Evolutionary conservation across 1,140 invertebrate species (phyloP).

Genomic region (Hylaeus anthracinus): DNA sequence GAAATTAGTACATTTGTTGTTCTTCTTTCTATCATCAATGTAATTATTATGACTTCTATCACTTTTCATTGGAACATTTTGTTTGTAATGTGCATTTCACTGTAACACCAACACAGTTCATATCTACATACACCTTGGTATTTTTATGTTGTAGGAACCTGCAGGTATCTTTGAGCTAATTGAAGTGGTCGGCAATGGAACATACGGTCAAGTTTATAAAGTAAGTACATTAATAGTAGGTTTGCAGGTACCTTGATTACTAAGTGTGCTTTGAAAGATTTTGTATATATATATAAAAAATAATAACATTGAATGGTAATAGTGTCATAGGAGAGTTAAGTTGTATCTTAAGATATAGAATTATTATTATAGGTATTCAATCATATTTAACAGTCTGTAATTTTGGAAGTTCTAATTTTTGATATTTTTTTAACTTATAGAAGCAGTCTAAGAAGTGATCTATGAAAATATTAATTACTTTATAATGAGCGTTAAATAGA

Average conservation of each 20-base stretch:
- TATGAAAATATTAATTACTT: not conserved
- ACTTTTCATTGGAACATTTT: not conserved
- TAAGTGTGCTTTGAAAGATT: not conserved
- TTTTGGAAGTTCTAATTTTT: not conserved
- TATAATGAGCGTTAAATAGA: not conserved
- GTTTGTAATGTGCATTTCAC: not conserved
- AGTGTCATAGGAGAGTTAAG: no score
- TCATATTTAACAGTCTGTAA: not conserved
- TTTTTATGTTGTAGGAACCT: conserved; percentile 90
- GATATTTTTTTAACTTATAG: not conserved
- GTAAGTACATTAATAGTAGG: conserved; percentile 82
- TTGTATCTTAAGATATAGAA: not conserved
- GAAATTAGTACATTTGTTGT: not conserved
- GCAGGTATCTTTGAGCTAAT: conserved; percentile 99
- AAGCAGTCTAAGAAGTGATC: not conserved
- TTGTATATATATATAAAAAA: not conserved
- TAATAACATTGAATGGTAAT: not conserved
- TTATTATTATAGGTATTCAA: not conserved
- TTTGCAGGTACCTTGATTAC: not conserved
- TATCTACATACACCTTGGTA: not conserved
- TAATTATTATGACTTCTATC: not conserved
- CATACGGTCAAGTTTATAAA: conserved; percentile 99
- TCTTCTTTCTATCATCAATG: not conserved
- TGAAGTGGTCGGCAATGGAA: conserved; percentile 99
- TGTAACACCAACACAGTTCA: not conserved